These are phyloP conservation scores for Eugnorisma glareosa DNA, from an alignment of 2,888 invertebrate genomes.

Conservation along the genomic window DNA sequence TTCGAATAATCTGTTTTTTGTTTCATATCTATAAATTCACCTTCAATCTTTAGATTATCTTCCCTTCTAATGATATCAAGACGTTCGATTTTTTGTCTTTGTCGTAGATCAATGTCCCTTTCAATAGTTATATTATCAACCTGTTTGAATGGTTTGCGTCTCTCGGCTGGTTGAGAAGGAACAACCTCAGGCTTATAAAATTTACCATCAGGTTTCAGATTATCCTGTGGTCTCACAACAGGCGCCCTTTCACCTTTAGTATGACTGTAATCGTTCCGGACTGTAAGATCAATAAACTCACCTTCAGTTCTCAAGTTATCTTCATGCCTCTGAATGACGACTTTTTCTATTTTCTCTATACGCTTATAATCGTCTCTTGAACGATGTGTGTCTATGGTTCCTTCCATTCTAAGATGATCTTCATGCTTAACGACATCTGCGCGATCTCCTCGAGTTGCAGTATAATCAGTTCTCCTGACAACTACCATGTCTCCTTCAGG, in stretches of 20 bases:
- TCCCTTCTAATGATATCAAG: constrained; percentile 91
- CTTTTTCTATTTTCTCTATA: constrained; percentile 89
- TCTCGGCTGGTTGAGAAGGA: constrained; percentile 89
- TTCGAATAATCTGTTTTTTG: constrained; percentile 90
- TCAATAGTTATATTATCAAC: constrained; percentile 92
- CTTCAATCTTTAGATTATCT: constrained; percentile 92
- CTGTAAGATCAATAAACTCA: constrained; percentile 87
- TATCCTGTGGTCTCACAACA: constrained; percentile 92
- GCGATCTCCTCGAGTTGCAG: constrained; percentile 90
- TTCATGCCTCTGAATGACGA: constrained; percentile 88
- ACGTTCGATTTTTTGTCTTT: constrained; percentile 89
- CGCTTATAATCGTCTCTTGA: constrained; percentile 90
- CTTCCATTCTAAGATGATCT: constrained; percentile 93
- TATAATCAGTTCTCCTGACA: constrained; percentile 83
- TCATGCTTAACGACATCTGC: constrained; percentile 91
- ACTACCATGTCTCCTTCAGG: constrained; percentile 91
- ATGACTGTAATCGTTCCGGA: constrained; percentile 89
- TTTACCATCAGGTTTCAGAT: constrained; percentile 91
- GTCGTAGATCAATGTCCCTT: constrained; percentile 78
- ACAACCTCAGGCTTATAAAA: constrained; percentile 89
- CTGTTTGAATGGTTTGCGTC: constrained; percentile 89
- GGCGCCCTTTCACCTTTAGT: constrained; percentile 91
- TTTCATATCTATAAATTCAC: constrained; percentile 90
- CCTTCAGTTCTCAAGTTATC: constrained; percentile 91
- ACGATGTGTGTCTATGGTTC: constrained; percentile 89